Percentiles rank a stretch among this genome's conserved stretches.
These are phyloP conservation scores for Colletes gigas DNA, from an alignment of 1,140 invertebrate genomes.

Conservation along the genomic window DNA sequence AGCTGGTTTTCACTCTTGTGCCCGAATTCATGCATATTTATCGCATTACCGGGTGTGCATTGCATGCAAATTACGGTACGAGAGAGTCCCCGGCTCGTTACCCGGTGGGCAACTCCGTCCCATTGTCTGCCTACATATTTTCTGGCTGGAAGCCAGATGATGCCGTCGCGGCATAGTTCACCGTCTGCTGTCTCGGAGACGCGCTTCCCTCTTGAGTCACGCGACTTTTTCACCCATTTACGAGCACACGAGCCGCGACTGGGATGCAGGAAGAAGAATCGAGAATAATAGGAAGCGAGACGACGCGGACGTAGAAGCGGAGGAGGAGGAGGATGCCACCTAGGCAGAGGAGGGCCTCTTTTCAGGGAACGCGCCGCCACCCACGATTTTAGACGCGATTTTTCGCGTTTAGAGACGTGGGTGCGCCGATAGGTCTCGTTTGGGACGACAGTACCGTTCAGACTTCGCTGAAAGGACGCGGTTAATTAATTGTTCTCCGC, in stretches of 20 bases:
- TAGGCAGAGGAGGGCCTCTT: slow-evolving; percentile 8
- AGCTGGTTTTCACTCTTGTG: slow-evolving; percentile 49
- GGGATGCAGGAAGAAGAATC: not conserved
- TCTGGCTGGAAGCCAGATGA: slow-evolving; percentile 18
- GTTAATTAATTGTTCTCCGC: not conserved
- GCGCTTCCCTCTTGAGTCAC: slow-evolving; percentile 59
- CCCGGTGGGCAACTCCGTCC: slow-evolving; percentile 45
- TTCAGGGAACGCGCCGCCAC: not conserved
- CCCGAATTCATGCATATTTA: slow-evolving; percentile 66
- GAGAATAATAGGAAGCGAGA: slow-evolving; percentile 7
- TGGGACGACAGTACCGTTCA: slow-evolving; percentile 1
- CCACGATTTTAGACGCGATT: slow-evolving; percentile 18
- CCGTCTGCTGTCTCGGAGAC: slow-evolving; percentile 12
- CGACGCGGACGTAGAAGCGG: not conserved
- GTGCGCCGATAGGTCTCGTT: not conserved
- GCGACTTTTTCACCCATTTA: slow-evolving; percentile 69
- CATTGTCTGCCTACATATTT: slow-evolving; percentile 69
- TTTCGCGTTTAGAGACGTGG: not conserved
- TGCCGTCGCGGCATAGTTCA: slow-evolving; percentile 48
- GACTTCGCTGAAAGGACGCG: not conserved
- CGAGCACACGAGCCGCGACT: slow-evolving; percentile 1
- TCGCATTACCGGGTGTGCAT: slow-evolving; percentile 53
- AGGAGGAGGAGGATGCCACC: slow-evolving; percentile 28
- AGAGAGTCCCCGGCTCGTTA: slow-evolving; percentile 45
- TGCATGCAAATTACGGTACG: slow-evolving; percentile 63